Conservation (phyloP, 92 coral and sea anemone genomes). For the Desmophyllum pertusum region DNA sequence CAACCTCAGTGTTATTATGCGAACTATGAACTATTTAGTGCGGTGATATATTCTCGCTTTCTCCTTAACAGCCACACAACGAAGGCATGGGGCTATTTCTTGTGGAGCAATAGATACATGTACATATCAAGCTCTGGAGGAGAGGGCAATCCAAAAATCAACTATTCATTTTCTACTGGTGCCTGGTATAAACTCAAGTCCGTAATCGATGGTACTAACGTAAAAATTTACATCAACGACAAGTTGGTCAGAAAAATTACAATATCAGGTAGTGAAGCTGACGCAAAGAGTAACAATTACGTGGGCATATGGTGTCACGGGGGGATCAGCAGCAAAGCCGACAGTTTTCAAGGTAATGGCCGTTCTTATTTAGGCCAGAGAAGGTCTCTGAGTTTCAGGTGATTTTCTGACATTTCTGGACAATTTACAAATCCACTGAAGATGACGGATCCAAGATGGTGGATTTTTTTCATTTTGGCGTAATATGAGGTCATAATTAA, state of each 20-base stretch:
- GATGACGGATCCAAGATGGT: too few species aligned
- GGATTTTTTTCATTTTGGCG: too few species aligned
- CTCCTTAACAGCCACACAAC: not conserved
- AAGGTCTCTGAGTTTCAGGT: too few species aligned
- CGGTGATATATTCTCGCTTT: too few species aligned
- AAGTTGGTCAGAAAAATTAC: conserved; percentile 49
- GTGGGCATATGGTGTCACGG: conserved; percentile 69
- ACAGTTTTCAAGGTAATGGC: conserved; percentile 29
- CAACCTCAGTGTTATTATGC: too few species aligned
- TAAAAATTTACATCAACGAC: conserved; percentile 48
- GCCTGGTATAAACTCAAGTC: conserved; percentile 54
- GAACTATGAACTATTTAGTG: too few species aligned
- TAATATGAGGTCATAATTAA: too few species aligned
- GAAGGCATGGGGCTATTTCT: not conserved
- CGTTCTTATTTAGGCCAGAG: too few species aligned
- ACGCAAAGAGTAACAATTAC: conserved; percentile 50
- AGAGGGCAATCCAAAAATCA: conserved; percentile 41
- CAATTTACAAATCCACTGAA: too few species aligned
- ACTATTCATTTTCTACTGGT: conserved; percentile 22
- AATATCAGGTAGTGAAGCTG: conserved; percentile 57
- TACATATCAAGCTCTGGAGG: conserved; percentile 46
- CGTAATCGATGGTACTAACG: conserved; percentile 44
- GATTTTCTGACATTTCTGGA: too few species aligned
- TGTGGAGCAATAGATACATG: not conserved
- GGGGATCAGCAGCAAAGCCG: conserved; percentile 34